Evolutionary conservation across 2,113 vertebrate species (phyloP).

Genomic region (Riparia riparia): DNA sequence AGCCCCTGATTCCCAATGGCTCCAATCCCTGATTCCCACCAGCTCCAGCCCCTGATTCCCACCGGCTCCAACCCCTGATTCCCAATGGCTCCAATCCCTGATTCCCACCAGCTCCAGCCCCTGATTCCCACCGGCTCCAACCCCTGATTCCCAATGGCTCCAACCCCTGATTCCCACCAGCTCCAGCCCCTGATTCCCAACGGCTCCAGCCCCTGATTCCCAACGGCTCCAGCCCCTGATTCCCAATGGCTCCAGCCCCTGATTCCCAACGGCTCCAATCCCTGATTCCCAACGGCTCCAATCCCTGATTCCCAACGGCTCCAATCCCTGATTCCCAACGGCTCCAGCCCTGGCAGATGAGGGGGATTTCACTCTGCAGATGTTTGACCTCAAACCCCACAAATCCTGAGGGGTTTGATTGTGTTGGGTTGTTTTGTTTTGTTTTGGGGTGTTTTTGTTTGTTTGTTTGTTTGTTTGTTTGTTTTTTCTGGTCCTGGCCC

Average conservation of each 20-base stretch:
- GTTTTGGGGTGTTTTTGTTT: too few relatives aligned
- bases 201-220: neutral
- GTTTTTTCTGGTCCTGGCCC: neutral
- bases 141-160: neutral
- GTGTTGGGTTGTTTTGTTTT: too few relatives aligned
- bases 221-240: neutral
- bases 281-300: too few relatives aligned
- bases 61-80: fast-evolving
- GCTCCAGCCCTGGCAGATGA: neutral
- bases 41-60: too few relatives aligned
- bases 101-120: fast-evolving
- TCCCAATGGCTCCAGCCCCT: too few relatives aligned
- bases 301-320: too few relatives aligned
- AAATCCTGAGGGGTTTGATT: neutral
- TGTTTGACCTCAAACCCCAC: neutral
- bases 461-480: too few relatives aligned
- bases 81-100: fast-evolving
- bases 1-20: fast-evolving
- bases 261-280: too few relatives aligned
- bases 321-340: neutral
- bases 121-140: neutral
- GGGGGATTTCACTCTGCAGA: neutral
- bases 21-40: fast-evolving
- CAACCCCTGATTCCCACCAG: fast-evolving
- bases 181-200: fast-evolving